Base-by-base conservation (phyloP, 92 coral and sea anemone genomes). In the Virgularia gustaviana region DNA sequence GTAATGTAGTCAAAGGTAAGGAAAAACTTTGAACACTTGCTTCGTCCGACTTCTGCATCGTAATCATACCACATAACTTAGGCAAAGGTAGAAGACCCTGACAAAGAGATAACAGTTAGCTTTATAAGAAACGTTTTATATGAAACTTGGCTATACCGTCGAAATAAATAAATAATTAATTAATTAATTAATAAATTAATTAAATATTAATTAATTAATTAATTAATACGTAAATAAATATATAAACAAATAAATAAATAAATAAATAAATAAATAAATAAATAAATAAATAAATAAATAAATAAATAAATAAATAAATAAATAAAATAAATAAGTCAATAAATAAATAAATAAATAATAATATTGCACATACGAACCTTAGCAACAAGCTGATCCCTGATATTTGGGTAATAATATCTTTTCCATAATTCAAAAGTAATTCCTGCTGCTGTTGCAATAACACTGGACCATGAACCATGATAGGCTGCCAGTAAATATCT, bases 401-500 rank as follows among this genome's bases (percentile, higher is more conserved):
- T 84, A 44, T 92, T 92, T 34, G 98, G 98, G 60, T 92, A 92
- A 70, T 92, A 92, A 78, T 79, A 90, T 70, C 98, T 49, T 71
- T 91, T 87, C 98, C 98, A 92, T 32, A 92, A 77, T 67, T 92
- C 95, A 89, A 92, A 89, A 22, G 95, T 81, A 54, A 92, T 82
- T 56, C 89, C 87, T 52, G 90, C 96, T 41, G 87, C 77, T 45
- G 95, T 85, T 53, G 95, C 77, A 7, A 83, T 57, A 28, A 72
- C 81, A 39, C 86, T 78, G 22, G 87, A 83, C 90, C 96, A 87
- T 28, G 98, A 89, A 19, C 96, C 90, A 63, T 89, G 83, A 78
- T 78, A 92, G 27, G 98, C 96, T 23, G 98, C 98, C 63, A 89
- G 79, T 52, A 92, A 79, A 70, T 78, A 86, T 44, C 84, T 75